Base-by-base conservation (phyloP, 2,113 vertebrate species). In the Apistogramma diplotaenia region DNA sequence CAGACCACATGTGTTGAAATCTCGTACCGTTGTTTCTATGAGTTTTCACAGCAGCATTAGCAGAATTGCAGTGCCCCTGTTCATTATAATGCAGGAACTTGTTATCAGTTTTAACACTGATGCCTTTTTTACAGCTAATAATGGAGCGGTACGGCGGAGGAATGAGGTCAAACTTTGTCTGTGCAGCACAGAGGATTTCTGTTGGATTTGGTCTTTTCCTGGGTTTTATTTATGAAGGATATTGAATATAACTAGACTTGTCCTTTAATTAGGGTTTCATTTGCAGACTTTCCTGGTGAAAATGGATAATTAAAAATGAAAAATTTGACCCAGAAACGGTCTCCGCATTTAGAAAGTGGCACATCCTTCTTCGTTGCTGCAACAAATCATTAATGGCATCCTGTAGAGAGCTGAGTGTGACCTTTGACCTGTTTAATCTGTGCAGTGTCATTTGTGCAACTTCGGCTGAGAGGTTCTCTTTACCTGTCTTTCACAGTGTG, bases 401-500 rank as follows among this genome's bases (percentile, higher is more conserved):
- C 65, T 51, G 43, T 1, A 70, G 65, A 43, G 43, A 29, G 43
- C 65, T 8, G 65, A 70, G 16, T 70, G 5, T 29, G 43, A 70
- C 65, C 65, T 43, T 70, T 49, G 43, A 70, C 40, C 40, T 70
- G 62, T 49, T 70, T 70, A 19, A 49, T 49, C 4, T 33, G 11
- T 15, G 11, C 29, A 16, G 16, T 46, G 10, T 31, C 19, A 19
- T 49, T 25, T 13, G 40, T 70, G 9, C 49, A 70, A 27, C 2
- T 1, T 67, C 25, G 61, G 15, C 56, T 70, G 40, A 21, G 21
- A 8, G 29, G 58, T 31, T 62, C 6, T 59, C 15, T 35, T 11
- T 75, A 10, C 78, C 5, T 78, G 19, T 88, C 33, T 76, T 31
- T 70, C n/a, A 8, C 92, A 99, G 98, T 99, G 98, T 7, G 98